A percentile compares a stretch with the other conserved stretches of the same genome.
These are phyloP conservation scores for Psophia crepitans DNA, from an alignment of 2,113 vertebrate genomes.

Conservation along the genomic window DNA sequence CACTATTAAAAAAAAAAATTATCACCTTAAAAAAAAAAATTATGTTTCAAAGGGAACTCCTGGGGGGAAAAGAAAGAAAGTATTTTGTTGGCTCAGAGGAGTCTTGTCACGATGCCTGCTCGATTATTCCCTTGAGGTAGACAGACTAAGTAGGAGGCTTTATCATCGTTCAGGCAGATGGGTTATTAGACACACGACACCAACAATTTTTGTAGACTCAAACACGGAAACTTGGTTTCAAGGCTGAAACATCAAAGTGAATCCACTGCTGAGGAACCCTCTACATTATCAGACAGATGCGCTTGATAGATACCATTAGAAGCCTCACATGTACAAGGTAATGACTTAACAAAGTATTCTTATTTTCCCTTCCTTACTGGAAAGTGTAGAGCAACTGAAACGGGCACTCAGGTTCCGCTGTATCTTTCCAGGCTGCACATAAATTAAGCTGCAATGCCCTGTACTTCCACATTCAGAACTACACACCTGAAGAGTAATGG, in stretches of 20 bases:
- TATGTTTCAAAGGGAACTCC: neutral
- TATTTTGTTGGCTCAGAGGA: slow-evolving; percentile 18
- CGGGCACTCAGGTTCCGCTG: neutral
- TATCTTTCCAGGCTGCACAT: neutral
- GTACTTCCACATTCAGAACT: neutral
- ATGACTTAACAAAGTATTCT: neutral
- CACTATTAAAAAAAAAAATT: neutral
- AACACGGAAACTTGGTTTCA: neutral
- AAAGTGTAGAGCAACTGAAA: neutral
- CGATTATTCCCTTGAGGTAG: slow-evolving; percentile 21
- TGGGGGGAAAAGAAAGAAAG: neutral
- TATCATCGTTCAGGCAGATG: slow-evolving; percentile 12
- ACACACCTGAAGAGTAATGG: neutral
- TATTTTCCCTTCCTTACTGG: neutral
- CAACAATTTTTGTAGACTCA: slow-evolving; percentile 27
- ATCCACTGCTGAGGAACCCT: neutral
- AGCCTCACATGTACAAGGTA: neutral
- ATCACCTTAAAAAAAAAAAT: neutral
- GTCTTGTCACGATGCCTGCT: neutral
- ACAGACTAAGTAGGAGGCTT: slow-evolving; percentile 41
- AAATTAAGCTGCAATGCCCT: neutral
- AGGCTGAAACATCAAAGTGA: slow-evolving; percentile 2
- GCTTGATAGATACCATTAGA: neutral
- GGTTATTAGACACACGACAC: slow-evolving; percentile 23
- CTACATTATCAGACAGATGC: neutral